A percentile compares a stretch with the other conserved stretches of the same genome.
These are phyloP conservation scores for Hetaerina titia DNA, from an alignment of 2,888 invertebrate species.

Conservation along the genomic window DNA sequence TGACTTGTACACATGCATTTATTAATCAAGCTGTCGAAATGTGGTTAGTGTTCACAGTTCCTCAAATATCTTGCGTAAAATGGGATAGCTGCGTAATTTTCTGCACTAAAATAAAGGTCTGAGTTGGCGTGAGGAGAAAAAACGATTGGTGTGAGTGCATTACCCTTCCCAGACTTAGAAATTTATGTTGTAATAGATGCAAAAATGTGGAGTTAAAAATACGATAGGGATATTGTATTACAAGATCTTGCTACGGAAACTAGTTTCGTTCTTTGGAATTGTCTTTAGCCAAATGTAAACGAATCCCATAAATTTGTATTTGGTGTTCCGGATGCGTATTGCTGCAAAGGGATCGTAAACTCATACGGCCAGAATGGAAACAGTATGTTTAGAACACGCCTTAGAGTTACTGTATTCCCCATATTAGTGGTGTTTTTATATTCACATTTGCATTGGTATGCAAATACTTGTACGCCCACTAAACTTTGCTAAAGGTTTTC, in stretches of 20 bases:
- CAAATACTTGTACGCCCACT: no score
- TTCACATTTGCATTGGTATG: no score
- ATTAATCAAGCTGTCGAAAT: background rate
- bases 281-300: background rate
- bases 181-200: background rate
- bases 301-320: background rate
- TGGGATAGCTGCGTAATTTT: background rate
- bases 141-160: background rate
- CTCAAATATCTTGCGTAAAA: background rate
- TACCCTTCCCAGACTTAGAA: background rate
- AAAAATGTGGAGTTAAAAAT: background rate
- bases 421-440: no score
- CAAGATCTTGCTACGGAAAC: background rate
- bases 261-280: background rate
- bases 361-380: background rate
- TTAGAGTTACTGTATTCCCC: no score
- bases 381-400: no score
- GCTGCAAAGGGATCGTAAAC: background rate
- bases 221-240: background rate
- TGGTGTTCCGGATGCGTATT: background rate
- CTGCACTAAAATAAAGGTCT: background rate
- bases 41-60: background rate
- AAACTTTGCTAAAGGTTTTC: no score
- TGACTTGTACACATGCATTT: background rate
- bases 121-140: background rate